These are phyloP conservation scores for Tethea ocularis DNA, from an alignment of 2,888 invertebrate species.

Conservation along the genomic window DNA sequence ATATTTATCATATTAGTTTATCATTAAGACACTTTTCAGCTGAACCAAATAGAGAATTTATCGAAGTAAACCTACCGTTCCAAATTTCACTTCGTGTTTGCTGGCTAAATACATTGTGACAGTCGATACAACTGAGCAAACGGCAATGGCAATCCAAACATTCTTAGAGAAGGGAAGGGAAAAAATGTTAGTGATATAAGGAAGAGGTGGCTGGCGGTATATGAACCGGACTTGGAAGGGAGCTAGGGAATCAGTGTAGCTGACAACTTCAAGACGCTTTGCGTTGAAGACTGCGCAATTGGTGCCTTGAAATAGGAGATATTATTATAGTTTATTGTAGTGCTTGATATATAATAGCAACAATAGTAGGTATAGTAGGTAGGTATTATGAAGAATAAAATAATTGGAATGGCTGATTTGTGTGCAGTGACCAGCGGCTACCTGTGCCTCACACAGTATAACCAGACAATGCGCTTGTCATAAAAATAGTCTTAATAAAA, in stretches of 20 bases:
- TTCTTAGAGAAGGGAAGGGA: constrained; percentile 83
- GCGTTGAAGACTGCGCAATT: constrained; percentile 47
- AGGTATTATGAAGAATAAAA: too few relatives aligned
- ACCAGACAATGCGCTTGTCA: too few relatives aligned
- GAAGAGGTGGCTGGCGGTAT: constrained; percentile 86
- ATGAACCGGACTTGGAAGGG: constrained; percentile 79
- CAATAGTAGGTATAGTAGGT: too few relatives aligned
- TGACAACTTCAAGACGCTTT: constrained; percentile 61
- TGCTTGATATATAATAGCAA: too few relatives aligned
- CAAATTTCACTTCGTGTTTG: constrained; percentile 50
- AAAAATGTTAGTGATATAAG: constrained; percentile 86
- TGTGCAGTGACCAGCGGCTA: too few relatives aligned
- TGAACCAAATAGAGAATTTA: too few relatives aligned
- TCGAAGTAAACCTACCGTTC: constrained; percentile 36
- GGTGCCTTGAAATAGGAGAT: constrained; percentile 42
- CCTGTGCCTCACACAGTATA: too few relatives aligned
- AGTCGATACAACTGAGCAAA: constrained; percentile 62
- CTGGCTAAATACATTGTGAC: constrained; percentile 62
- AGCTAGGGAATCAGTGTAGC: constrained; percentile 74
- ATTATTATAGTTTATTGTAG: not conserved
- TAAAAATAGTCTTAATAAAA: too few relatives aligned
- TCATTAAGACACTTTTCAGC: not conserved
- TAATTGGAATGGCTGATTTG: too few relatives aligned
- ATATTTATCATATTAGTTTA: too few relatives aligned
- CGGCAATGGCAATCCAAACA: constrained; percentile 84